Evolutionary conservation across 1,140 invertebrate genomes (phyloP), one percentile per base, ranked within the genome.

Genomic region (Planococcus citri): DNA sequence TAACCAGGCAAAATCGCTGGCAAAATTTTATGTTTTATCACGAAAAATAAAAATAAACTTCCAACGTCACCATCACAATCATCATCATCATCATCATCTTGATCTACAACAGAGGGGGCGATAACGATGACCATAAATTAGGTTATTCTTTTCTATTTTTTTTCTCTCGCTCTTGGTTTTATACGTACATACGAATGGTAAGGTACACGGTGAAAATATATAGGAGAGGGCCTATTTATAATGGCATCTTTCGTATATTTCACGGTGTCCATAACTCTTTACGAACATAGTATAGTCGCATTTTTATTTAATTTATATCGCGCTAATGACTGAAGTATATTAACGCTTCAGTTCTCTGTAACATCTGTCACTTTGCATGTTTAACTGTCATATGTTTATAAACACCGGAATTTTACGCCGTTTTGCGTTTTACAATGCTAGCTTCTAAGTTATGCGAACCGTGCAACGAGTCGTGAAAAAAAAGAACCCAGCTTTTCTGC

Each of bases 221-320:
- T n/a, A n/a, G n/a, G n/a, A n/a, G 25, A 24, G 22, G 3, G 25
- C 60, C 60, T 64, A 60, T 60, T 60, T 60, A 60, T 60, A 24
- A 64, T 64, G 60, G 2, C 25, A 64, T 64, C 60, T 10, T 27
- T 25, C 60, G 60, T 21, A 64, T 64, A 64, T 64, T 64, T 64
- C 60, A 64, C 25, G 9, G 9, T 64, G 25, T 64, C 25, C 60
- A 64, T 64, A 64, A 64, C 20, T 64, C 60, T 64, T 64, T 27
- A 27, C 14, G 25, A 24, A 64, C 21, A 64, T 64, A 20, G 17
- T 60, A 17, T 20, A 20, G 8, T 64, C 10, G 21, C 60, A 25
- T 12, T 64, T 64, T 64, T 64, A 64, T 64, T 64, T 64, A 64
- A 64, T 64, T 64, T 64, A 64, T 64, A 64, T 25, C 60, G 25